A percentile compares a stretch with the other conserved stretches of the same genome.
These are phyloP conservation scores for Pao palembangensis DNA, from an alignment of 2,113 vertebrate species.

Conservation along the genomic window DNA sequence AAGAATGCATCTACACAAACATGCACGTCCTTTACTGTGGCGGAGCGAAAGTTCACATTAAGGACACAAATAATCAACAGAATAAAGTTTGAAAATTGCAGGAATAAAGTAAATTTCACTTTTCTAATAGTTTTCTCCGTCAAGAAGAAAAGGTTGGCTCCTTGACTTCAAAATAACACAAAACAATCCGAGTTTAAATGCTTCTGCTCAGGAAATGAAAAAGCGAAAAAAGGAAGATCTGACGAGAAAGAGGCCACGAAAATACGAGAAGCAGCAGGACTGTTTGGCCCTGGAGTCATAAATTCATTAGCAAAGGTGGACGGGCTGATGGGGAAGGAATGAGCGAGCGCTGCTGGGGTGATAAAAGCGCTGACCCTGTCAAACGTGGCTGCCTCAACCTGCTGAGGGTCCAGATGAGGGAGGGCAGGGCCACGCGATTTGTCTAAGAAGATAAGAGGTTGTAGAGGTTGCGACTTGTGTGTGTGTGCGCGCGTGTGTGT, in stretches of 20 bases:
- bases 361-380: slow-evolving; percentile 68
- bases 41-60: no score
- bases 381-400: slow-evolving; percentile 59
- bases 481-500: slow-evolving; percentile 9
- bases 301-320: slow-evolving; percentile 54
- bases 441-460: slow-evolving; percentile 65
- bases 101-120: no score
- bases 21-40: not conserved
- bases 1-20: not conserved
- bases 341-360: slow-evolving; percentile 20
- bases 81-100: no score
- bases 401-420: slow-evolving; percentile 35
- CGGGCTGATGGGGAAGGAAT: slow-evolving; percentile 38
- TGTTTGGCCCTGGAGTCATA: slow-evolving; percentile 43
- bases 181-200: no score
- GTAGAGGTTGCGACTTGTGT: slow-evolving; percentile 27
- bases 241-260: no score
- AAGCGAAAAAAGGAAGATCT: not conserved
- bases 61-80: no score
- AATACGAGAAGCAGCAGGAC: slow-evolving; percentile 16
- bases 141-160: no score
- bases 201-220: no score
- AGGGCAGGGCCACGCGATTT: slow-evolving; percentile 58
- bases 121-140: no score
- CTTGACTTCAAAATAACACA: no score